These are phyloP conservation scores for Drosophila aldrichi DNA, from an alignment of 2,888 invertebrate species.

Conservation along the genomic window DNA sequence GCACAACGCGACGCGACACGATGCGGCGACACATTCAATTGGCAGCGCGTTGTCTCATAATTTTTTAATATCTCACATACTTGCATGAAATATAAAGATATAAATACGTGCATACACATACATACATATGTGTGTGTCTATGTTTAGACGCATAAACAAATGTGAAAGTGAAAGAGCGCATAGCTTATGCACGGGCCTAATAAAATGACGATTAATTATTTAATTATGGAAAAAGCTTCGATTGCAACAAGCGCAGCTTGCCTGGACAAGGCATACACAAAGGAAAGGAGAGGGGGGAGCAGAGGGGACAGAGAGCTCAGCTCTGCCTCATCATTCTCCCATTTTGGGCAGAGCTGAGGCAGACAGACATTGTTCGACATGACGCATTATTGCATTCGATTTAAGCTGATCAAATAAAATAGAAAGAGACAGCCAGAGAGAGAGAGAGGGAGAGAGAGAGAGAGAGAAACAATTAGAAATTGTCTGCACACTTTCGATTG, in stretches of 20 bases:
- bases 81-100: slow-evolving; percentile 18
- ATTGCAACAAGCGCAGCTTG: slow-evolving; percentile 35
- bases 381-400: slow-evolving; percentile 14
- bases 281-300: not conserved
- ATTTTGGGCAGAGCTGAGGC: slow-evolving; percentile 12
- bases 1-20: slow-evolving; percentile 30
- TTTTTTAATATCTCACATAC: slow-evolving; percentile 63
- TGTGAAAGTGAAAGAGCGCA: slow-evolving; percentile 69
- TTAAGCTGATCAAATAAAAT: slow-evolving; percentile 9
- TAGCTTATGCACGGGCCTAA: slow-evolving; percentile 54
- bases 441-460: not conserved
- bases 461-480: slow-evolving; percentile 35
- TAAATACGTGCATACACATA: not conserved
- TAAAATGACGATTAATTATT: slow-evolving; percentile 67
- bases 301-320: not conserved
- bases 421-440: no score
- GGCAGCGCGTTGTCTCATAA: slow-evolving; percentile 57
- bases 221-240: slow-evolving; percentile 67
- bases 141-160: slow-evolving; percentile 32
- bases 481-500: slow-evolving; percentile 51
- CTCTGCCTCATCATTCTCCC: slow-evolving; percentile 11
- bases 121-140: no score
- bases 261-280: not conserved
- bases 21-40: slow-evolving; percentile 57
- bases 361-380: slow-evolving; percentile 1